Evolutionary conservation across 2,113 vertebrate genomes (phyloP), one percentile per base, ranked within the genome.

Genomic region (Sturnira hondurensis): DNA sequence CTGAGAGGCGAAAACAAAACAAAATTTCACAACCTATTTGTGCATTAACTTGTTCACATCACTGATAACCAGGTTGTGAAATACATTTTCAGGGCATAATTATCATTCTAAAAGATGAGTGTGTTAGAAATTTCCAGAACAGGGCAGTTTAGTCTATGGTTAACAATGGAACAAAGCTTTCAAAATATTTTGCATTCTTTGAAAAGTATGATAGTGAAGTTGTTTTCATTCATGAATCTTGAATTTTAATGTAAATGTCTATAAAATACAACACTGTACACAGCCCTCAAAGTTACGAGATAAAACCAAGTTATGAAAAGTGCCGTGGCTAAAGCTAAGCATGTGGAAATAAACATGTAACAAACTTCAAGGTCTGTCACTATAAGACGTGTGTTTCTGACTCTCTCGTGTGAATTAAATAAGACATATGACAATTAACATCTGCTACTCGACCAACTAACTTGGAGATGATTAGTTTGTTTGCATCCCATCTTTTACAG

Each of bases 11-110:
- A 86, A 95, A 92, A 94, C 76, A 96, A 96, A 95, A 89, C 38
- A 95, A 84, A 96, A 93, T 80, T 45, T 95, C 86, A 83, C 17
- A 56, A 80, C 58, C n/a, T 41, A 15, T 80, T 58, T 61, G 61
- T 77, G 17, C 15, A 80, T 96, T 96, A 96, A 94, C 94, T 52
- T 84, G 86, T 96, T 93, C 78, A 70, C 50, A 61, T 58, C 58
- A 70, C 61, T 58, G 38, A 82, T 8, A 82, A 15, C 36, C 45
- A 52, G 17, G 63, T 14, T 38, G 54, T 47, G 71, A 84, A 41
- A 86, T 71, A 70, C 15, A 16, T 84, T 86, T 63, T 68, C 52
- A 73, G 58, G 41, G 24, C 41, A 93, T 82, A 93, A 96, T 47
- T 70, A 19, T 14, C 31, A 65, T 31, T 68, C 26, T 58, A 88